Evolutionary conservation across 2,888 invertebrate genomes (phyloP).

Genomic region (Lasioglossum morio): DNA sequence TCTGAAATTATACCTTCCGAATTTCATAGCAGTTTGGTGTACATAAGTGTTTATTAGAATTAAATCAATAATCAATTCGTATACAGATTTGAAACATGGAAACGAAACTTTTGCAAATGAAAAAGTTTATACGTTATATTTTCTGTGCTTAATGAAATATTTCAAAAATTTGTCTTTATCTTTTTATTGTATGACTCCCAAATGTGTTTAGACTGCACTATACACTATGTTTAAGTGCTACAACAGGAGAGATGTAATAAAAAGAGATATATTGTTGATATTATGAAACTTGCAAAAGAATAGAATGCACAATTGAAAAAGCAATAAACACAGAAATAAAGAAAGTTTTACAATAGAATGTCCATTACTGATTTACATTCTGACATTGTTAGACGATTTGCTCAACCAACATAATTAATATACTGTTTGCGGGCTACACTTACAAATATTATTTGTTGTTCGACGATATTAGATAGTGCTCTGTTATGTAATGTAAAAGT

Average conservation of each 20-base stretch:
- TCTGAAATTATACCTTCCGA: constrained; percentile 55
- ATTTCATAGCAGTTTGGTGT: constrained; percentile 40
- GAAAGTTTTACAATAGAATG: background rate
- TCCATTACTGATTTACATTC: background rate
- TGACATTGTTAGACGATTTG: background rate
- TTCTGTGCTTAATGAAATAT: constrained; percentile 22
- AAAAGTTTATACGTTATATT: background rate
- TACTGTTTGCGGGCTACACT: background rate
- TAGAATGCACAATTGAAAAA: background rate
- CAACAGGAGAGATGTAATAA: constrained; percentile 26
- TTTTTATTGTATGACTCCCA: constrained; percentile 5
- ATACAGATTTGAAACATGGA: constrained; percentile 13
- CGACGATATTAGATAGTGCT: background rate
- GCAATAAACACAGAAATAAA: constrained; percentile 1
- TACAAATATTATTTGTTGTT: constrained; percentile 2
- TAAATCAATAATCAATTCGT: constrained; percentile 26
- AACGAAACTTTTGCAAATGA: background rate
- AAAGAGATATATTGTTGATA: background rate
- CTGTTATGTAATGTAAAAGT: constrained; percentile 4
- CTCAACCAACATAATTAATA: background rate
- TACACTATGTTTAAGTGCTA: constrained; percentile 20
- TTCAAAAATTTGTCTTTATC: constrained; percentile 46
- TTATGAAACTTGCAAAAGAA: background rate
- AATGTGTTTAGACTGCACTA: constrained; percentile 24
- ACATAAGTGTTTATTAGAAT: constrained; percentile 20